Percentiles rank a stretch among this genome's conserved stretches.
These are phyloP conservation scores for Phoenicopterus ruber DNA, from an alignment of 2,113 vertebrate genomes.

Conservation along the genomic window DNA sequence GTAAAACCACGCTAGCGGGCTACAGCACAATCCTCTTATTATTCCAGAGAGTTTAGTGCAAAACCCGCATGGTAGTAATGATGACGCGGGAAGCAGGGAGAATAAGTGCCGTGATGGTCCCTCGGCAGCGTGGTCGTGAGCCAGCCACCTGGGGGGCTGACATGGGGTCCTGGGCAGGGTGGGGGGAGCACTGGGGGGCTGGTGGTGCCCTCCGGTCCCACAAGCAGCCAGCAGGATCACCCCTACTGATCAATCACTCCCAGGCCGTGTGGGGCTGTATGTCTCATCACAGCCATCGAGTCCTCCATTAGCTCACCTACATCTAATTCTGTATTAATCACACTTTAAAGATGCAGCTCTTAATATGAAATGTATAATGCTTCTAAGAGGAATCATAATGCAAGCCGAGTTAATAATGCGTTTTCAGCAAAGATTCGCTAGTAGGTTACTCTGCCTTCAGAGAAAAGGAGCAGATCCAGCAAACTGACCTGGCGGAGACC, in stretches of 20 bases:
- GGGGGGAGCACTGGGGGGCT: accelerated
- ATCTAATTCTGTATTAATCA: background rate
- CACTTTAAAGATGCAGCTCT: background rate
- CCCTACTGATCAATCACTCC: background rate
- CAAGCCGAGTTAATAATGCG: background rate
- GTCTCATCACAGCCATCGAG: background rate
- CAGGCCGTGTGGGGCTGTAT: accelerated
- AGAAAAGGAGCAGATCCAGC: background rate
- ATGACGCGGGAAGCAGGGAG: background rate
- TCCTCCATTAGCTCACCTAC: background rate
- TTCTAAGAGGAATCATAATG: background rate
- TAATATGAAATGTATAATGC: background rate
- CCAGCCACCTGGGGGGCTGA: background rate
- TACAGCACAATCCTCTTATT: background rate
- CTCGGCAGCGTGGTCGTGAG: accelerated
- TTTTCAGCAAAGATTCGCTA: background rate
- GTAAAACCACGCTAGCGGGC: background rate
- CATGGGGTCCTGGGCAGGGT: background rate
- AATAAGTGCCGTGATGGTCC: background rate
- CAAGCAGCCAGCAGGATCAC: background rate
- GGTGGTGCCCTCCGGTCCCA: background rate
- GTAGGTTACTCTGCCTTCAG: background rate
- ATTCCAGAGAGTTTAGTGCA: background rate
- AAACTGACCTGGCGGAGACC: background rate
- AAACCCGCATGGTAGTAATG: accelerated